Base-by-base conservation (phyloP, 1,140 invertebrate genomes). In the Goniozus legneri region DNA sequence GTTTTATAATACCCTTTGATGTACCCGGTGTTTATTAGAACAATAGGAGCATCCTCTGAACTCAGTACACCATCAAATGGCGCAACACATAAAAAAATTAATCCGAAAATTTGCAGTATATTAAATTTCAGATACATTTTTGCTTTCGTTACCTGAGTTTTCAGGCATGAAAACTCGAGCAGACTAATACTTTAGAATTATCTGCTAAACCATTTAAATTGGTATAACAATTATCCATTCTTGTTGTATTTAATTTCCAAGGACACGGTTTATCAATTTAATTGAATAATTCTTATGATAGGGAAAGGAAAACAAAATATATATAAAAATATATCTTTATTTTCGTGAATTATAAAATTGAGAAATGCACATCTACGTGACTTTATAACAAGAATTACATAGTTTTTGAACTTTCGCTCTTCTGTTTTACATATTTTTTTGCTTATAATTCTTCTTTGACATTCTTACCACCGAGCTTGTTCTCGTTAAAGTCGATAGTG, bases 401-500 rank as follows among this genome's bases (percentile, higher is more conserved):
- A n/a, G n/a, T n/a, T n/a, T n/a, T n/a, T n/a, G n/a, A n/a, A n/a
- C n/a, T n/a, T n/a, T n/a, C n/a, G n/a, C n/a, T n/a, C n/a, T n/a
- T n/a, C n/a, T n/a, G n/a, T n/a, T n/a, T n/a, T n/a, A n/a, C n/a
- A n/a, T n/a, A n/a, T 33, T 12, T 31, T 36, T 40, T 32, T 19
- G 2, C 32, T 52, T 22, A 53, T 20, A 60, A 15, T 22, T n/a
- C n/a, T n/a, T 43, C 27, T 30, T 32, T 55, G 8, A 8, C 24
- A 3, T 3, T 8, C 21, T 37, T 10, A 7, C 12, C 14, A 19
- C 3, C 22, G 3, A 46, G 34, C 38, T 48, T 52, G 61, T 82
- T 81, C 58, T 84, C 80, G 7, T 73, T 65, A 24, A 83, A 78
- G 2, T 76, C 62, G 3, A 84, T 74, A 8, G 65, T 71, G 45